phyloP scores from a whole-genome alignment of 1,140 invertebrate species.

The Zaprionus ghesquierei region DNA sequence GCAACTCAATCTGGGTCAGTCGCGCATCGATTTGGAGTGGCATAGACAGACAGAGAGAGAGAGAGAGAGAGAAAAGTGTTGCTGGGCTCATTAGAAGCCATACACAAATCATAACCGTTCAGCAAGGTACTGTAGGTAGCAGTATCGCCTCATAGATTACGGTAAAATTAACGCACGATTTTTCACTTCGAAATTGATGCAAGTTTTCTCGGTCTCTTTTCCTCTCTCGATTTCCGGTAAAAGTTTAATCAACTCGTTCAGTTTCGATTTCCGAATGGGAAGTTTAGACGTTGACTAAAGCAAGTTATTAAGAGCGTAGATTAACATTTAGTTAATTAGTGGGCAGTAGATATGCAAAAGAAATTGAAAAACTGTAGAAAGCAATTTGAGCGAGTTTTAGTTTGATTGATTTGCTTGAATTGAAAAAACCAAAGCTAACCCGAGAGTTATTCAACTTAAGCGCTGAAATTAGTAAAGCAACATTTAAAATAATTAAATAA shows the following conservation, averaged over 20 bases:
- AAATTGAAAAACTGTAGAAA: not conserved
- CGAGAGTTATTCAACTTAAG: not conserved
- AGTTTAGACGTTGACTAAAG: not conserved
- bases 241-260: not conserved
- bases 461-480: too few relatives aligned
- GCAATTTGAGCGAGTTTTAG: not conserved
- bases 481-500: too few relatives aligned
- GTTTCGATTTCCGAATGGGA: constrained; percentile 2
- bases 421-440: not conserved
- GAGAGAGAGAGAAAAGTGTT: constrained; percentile 34
- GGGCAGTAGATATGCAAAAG: not conserved
- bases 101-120: constrained; percentile 6
- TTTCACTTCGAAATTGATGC: not conserved
- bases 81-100: constrained; percentile 35
- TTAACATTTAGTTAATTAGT: constrained; percentile 6
- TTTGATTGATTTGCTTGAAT: not conserved
- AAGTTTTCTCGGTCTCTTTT: not conserved
- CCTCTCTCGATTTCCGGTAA: constrained; percentile 10
- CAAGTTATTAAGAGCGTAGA: not conserved
- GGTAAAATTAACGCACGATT: not conserved
- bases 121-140: not conserved
- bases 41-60: not conserved
- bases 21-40: constrained; percentile 23
- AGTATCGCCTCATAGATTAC: not conserved
- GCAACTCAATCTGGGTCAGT: constrained; percentile 49